Percentiles rank a stretch among this genome's conserved stretches.
These are phyloP conservation scores for Typhlomys cinereus DNA, from an alignment of 2,113 vertebrate species.

Conservation along the genomic window DNA sequence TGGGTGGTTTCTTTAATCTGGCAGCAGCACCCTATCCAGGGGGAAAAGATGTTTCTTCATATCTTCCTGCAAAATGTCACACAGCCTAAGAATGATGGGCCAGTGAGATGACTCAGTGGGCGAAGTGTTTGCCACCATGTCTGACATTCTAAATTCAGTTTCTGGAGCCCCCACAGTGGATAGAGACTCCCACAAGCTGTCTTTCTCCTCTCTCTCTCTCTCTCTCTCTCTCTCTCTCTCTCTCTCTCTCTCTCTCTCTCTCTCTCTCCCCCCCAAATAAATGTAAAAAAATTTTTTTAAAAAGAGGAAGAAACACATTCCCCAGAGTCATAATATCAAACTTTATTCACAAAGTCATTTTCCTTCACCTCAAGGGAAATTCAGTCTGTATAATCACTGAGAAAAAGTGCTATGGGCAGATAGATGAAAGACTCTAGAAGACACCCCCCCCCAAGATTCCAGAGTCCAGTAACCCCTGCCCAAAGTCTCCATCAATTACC, in stretches of 20 bases:
- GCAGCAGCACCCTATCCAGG: too few relatives aligned
- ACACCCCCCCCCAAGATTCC: not conserved
- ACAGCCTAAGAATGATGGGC: too few relatives aligned
- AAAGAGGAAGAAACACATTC: not conserved
- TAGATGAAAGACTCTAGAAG: not conserved
- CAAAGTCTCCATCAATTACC: not conserved
- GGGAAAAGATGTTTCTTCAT: too few relatives aligned
- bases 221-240: not conserved
- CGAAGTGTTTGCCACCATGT: too few relatives aligned
- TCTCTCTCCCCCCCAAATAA: not conserved
- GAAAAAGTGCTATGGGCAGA: not conserved
- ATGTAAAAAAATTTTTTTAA: not conserved
- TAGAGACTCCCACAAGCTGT: too few relatives aligned
- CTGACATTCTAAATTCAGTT: too few relatives aligned
- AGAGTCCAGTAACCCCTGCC: not conserved
- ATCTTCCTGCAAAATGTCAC: too few relatives aligned
- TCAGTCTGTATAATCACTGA: rapidly evolving
- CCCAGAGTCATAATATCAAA: not conserved
- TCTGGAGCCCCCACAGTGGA: too few relatives aligned
- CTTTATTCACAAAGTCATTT: not conserved
- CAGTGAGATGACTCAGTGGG: too few relatives aligned
- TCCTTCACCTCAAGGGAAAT: not conserved
- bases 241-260: not conserved
- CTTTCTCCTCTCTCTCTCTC: not conserved
- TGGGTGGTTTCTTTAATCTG: too few relatives aligned